Evolutionary conservation across 92 coral and sea anemone genomes (phyloP).

Genomic region (Parazoanthus swiftii): DNA sequence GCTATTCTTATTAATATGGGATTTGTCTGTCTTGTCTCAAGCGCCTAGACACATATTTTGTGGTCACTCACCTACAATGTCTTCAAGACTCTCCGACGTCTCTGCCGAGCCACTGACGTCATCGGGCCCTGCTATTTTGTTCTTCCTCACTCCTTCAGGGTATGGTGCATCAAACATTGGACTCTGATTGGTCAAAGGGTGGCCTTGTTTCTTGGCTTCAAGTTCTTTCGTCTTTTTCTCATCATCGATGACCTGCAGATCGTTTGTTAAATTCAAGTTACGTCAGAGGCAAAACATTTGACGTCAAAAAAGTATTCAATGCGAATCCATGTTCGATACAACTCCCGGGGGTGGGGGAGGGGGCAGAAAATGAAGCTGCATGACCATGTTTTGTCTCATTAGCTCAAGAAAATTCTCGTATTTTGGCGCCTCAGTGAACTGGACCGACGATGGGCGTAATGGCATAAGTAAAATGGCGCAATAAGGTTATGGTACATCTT

Average conservation of each 20-base stretch:
- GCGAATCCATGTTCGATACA: no score
- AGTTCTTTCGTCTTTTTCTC: constrained; percentile 94
- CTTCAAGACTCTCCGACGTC: neutral
- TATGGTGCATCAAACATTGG: constrained; percentile 61
- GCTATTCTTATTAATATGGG: no score
- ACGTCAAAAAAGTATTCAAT: neutral
- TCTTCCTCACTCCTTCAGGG: constrained; percentile 92
- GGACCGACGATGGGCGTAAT: no score
- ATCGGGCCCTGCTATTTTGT: constrained; percentile 49
- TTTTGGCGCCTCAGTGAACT: no score
- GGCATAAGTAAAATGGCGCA: no score
- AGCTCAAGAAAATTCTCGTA: no score
- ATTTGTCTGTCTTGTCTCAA: neutral
- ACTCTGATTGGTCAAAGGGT: constrained; percentile 20
- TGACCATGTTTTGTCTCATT: no score
- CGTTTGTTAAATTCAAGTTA: neutral
- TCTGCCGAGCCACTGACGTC: constrained; percentile 22
- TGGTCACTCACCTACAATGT: constrained; percentile 1
- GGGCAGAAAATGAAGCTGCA: no score
- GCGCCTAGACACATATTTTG: neutral
- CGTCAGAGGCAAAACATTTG: neutral
- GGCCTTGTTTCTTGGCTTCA: constrained; percentile 70
- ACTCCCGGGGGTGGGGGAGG: no score
- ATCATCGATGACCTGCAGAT: constrained; percentile 86
- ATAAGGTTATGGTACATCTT: no score